Percentiles rank a stretch among this genome's conserved stretches.
These are phyloP conservation scores for Amniataba percoides DNA, from an alignment of 2,797 vertebrate species.

Conservation along the genomic window DNA sequence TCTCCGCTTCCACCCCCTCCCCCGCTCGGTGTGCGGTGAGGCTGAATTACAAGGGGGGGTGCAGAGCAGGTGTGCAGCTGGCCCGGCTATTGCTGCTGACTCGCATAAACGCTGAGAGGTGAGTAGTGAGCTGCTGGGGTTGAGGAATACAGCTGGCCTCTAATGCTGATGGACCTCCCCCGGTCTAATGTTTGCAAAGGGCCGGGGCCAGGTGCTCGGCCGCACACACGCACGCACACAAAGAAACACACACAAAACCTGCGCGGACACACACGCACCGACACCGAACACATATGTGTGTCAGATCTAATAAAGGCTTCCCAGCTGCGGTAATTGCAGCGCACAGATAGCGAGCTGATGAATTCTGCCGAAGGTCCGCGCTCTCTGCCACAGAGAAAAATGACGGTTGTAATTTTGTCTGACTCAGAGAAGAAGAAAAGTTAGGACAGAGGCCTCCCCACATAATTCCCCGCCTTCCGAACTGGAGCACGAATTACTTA, in stretches of 20 bases:
- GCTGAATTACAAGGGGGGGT: conserved; percentile 43
- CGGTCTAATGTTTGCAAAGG: conserved; percentile 62
- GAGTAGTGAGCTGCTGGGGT: conserved; percentile 69
- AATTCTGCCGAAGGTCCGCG: conserved; percentile 48
- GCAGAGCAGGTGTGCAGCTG: conserved; percentile 73
- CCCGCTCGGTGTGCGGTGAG: conserved; percentile 27
- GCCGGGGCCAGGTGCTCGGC: conserved; percentile 66
- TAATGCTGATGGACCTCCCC: conserved; percentile 75
- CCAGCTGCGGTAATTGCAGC: conserved; percentile 59
- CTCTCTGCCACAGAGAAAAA: conserved; percentile 47
- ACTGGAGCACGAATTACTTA: conserved; percentile 37
- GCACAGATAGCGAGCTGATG: conserved; percentile 47
- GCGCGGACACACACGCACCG: not conserved
- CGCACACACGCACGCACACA: conserved; percentile 44
- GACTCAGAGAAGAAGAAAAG: conserved; percentile 20
- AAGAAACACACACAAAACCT: not conserved
- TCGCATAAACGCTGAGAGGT: conserved; percentile 68
- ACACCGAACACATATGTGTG: conserved; percentile 56
- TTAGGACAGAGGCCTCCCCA: conserved; percentile 14
- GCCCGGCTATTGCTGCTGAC: conserved; percentile 68
- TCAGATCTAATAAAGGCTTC: conserved; percentile 61
- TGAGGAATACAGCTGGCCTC: conserved; percentile 74
- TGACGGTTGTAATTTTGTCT: conserved; percentile 41
- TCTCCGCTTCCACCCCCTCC: not conserved
- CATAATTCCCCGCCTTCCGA: conserved; percentile 34